Base-by-base conservation (phyloP, 2,797 vertebrate genomes). In the Epinephelus malabaricus region DNA sequence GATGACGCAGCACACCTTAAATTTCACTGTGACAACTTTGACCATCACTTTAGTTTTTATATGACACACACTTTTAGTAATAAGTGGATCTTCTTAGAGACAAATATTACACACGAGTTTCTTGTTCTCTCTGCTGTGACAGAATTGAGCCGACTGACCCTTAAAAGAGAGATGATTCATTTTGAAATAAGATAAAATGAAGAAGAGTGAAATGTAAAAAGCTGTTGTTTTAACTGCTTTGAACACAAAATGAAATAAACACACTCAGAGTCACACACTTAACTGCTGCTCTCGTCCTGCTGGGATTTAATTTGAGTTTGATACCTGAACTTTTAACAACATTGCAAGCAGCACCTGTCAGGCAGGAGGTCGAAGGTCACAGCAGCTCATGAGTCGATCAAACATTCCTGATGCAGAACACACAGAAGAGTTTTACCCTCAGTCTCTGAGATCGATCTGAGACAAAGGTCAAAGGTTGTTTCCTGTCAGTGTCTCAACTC, bases 401-500 rank as follows among this genome's bases (percentile, higher is more conserved):
- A 69, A 90, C 85, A 88, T 82, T 81, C 58, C 71, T 4, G 69
- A 30, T 55, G 47, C 47, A 21, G 1, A 4, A 11, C 25, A 1
- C 45, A 38, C 14, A 23, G 30, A 49, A 19, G 46, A 69, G 63
- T 62, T 73, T 80, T 14, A 65, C 71, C 15, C 66, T 56, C 59
- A 12, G 64, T 23, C 55, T 59, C 82, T 34, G 66, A 3, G 66
- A 81, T 84, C 11, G 75, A 87, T 80, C 50, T 9, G 11, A 64
- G 65, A 49, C 51, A 46, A 65, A 66, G 73, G 73, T 80, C 89
- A 87, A 73, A 88, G 92, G 89, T 91, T 1, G n/a, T 59, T 82
- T 88, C 87, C 88, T 87, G 79, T 69, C 75, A 40, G 61, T 3
- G 63, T 79, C 34, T 81, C 64, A 72, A 46, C 61, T 80, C 74